Conservation (phyloP, 1,140 invertebrate genomes). For the Maconellicoccus hirsutus region DNA sequence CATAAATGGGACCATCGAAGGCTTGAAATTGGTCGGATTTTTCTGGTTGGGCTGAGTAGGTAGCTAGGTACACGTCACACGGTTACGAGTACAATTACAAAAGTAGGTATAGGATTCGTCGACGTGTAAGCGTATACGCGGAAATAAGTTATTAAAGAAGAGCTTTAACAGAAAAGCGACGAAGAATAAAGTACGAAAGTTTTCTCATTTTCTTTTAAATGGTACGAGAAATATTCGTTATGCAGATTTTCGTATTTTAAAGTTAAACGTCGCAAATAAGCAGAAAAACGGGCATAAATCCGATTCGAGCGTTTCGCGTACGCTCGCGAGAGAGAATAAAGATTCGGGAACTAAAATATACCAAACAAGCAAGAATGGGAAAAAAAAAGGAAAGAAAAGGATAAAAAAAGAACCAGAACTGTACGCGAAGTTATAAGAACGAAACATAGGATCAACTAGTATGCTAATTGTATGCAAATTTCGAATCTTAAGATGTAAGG, state of each 20-base stretch:
- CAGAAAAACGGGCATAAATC: slow-evolving; percentile 20
- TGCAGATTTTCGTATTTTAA: slow-evolving; percentile 20
- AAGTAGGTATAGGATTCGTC: too few species aligned
- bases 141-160: too few species aligned
- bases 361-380: neutral
- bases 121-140: too few species aligned
- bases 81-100: too few species aligned
- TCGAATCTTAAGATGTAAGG: slow-evolving; percentile 17
- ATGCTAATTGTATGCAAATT: slow-evolving; percentile 22
- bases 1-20: too few species aligned
- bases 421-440: slow-evolving; percentile 1
- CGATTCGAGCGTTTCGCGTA: neutral
- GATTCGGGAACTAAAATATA: too few species aligned
- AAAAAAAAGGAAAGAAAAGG: neutral
- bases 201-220: slow-evolving; percentile 20
- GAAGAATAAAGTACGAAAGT: slow-evolving; percentile 7
- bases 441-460: slow-evolving; percentile 21
- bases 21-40: too few species aligned
- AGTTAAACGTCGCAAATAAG: slow-evolving; percentile 17
- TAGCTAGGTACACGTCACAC: too few species aligned
- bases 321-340: neutral
- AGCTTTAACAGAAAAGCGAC: neutral
- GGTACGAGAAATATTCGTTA: slow-evolving; percentile 12
- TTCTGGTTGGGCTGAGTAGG: too few species aligned
- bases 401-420: neutral